These are phyloP conservation scores for Sciurus carolinensis DNA, from an alignment of 2,797 vertebrate genomes.

Conservation along the genomic window DNA sequence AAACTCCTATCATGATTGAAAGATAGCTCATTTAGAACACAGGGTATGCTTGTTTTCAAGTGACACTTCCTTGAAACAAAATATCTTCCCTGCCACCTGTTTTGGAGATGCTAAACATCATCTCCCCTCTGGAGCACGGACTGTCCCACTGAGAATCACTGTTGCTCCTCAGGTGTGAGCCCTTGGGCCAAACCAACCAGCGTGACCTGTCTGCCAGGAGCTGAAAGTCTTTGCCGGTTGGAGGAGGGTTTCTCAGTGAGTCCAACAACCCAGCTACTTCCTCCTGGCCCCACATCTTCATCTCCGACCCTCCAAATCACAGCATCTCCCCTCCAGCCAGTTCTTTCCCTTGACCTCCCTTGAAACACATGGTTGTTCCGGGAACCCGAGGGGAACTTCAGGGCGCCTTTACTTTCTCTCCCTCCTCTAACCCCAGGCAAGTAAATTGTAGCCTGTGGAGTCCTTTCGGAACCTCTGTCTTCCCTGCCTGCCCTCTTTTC, in stretches of 20 bases:
- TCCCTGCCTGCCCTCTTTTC: background rate
- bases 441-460: background rate
- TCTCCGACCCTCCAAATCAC: background rate
- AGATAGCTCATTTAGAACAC: background rate
- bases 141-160: background rate
- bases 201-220: background rate
- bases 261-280: background rate
- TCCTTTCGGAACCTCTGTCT: background rate
- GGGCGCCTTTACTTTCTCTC: background rate
- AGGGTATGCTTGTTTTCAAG: slow-evolving; percentile 47
- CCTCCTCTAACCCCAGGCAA: background rate
- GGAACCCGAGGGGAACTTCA: background rate
- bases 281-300: background rate
- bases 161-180: background rate
- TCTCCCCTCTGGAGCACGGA: background rate
- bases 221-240: background rate
- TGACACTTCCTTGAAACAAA: background rate
- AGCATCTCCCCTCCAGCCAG: background rate
- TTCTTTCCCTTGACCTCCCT: background rate
- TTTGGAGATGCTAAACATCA: background rate
- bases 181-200: background rate
- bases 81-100: background rate
- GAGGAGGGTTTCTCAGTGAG: background rate
- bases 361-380: background rate
- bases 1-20: background rate